Conservation (phyloP, 2,113 vertebrate genomes). For the Protobothrops flavoviridis region DNA sequence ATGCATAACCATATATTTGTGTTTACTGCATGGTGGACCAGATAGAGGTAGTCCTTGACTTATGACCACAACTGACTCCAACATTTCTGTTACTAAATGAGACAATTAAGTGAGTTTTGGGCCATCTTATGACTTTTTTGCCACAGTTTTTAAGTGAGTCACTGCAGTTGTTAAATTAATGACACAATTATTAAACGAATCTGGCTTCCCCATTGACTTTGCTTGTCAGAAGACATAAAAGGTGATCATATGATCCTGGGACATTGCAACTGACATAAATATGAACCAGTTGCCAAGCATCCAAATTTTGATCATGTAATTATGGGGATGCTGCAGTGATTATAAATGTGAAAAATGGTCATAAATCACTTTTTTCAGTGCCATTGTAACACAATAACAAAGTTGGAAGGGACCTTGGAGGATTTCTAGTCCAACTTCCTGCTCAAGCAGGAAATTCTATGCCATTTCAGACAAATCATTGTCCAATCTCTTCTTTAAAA, state of each 20-base stretch:
- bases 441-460: too few relatives aligned
- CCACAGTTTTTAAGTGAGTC: background rate
- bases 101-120: background rate
- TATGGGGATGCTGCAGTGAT: background rate
- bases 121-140: background rate
- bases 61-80: background rate
- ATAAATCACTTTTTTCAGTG: background rate
- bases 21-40: background rate
- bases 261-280: background rate
- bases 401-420: background rate
- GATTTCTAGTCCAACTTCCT: background rate
- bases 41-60: background rate
- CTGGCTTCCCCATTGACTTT: background rate
- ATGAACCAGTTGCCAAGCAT: background rate
- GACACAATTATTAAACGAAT: background rate
- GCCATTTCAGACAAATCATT: too few relatives aligned
- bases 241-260: background rate
- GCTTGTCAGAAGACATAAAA: background rate
- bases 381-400: background rate
- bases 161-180: background rate
- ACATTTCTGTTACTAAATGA: background rate
- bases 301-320: background rate
- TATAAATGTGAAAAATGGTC: background rate
- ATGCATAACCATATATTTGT: background rate
- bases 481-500: background rate